A percentile compares a stretch with the other conserved stretches of the same genome.
These are phyloP conservation scores for Micromussa lordhowensis DNA, from an alignment of 92 coral and sea anemone species.

Conservation along the genomic window DNA sequence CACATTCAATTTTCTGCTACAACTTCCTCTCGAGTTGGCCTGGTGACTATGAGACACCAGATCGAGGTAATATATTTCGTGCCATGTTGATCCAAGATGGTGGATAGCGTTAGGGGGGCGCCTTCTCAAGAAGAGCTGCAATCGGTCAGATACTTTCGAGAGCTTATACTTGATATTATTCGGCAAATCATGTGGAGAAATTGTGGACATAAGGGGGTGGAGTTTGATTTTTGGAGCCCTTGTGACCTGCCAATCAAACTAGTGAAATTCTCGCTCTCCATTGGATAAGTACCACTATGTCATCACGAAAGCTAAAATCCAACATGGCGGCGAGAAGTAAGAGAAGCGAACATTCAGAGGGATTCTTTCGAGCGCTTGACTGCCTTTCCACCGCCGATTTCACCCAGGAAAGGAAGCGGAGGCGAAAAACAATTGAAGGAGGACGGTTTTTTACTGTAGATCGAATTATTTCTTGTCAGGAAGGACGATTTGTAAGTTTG, in stretches of 20 bases:
- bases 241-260: neutral
- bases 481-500: constrained; percentile 4
- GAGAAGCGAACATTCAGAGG: constrained; percentile 12
- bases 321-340: neutral
- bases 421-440: constrained; percentile 23
- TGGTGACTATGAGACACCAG: no score
- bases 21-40: no score
- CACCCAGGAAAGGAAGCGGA: constrained; percentile 22
- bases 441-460: constrained; percentile 12
- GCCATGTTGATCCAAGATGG: no score
- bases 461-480: neutral
- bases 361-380: constrained; percentile 27
- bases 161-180: no score
- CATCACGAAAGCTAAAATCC: neutral
- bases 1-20: no score
- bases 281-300: neutral
- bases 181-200: no score
- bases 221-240: neutral
- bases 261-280: neutral
- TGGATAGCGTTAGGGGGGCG: no score
- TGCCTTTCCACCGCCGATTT: constrained; percentile 29
- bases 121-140: no score
- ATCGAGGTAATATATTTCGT: no score
- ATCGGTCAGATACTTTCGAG: no score
- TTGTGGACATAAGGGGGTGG: neutral